phyloP scores from a whole-genome alignment of 2,888 invertebrate genomes.

The Acheta domesticus region DNA sequence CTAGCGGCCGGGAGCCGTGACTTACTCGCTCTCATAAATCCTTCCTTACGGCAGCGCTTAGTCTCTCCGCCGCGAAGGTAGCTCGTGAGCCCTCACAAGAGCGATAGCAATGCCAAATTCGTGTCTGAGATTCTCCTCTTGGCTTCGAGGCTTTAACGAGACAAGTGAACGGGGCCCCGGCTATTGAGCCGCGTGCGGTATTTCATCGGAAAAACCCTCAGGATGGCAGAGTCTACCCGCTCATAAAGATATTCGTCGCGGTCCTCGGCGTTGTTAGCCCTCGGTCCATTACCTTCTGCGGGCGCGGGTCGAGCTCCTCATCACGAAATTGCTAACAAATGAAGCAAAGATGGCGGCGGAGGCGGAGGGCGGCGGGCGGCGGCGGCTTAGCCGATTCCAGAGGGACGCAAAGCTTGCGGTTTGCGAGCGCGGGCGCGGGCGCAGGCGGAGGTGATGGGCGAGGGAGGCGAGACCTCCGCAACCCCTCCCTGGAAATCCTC shows the following conservation, averaged over 20 bases:
- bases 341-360: slow-evolving; percentile 1
- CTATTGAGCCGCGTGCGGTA: too few relatives aligned
- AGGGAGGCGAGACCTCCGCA: background rate
- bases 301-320: background rate
- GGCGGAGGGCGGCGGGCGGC: background rate
- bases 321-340: slow-evolving; percentile 9
- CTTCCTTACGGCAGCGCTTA: too few relatives aligned
- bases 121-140: too few relatives aligned
- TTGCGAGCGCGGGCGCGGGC: background rate
- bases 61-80: too few relatives aligned
- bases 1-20: too few relatives aligned
- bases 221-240: too few relatives aligned
- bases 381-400: background rate
- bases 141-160: too few relatives aligned
- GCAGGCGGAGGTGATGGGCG: background rate
- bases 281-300: background rate
- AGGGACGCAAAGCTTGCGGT: background rate
- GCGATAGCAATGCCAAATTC: too few relatives aligned
- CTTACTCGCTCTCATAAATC: too few relatives aligned
- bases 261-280: background rate
- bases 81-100: too few relatives aligned
- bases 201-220: too few relatives aligned
- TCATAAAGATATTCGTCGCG: background rate
- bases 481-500: background rate
- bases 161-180: too few relatives aligned